Conservation (phyloP, 2,113 vertebrate genomes). For the Ascaphus truei region DNA sequence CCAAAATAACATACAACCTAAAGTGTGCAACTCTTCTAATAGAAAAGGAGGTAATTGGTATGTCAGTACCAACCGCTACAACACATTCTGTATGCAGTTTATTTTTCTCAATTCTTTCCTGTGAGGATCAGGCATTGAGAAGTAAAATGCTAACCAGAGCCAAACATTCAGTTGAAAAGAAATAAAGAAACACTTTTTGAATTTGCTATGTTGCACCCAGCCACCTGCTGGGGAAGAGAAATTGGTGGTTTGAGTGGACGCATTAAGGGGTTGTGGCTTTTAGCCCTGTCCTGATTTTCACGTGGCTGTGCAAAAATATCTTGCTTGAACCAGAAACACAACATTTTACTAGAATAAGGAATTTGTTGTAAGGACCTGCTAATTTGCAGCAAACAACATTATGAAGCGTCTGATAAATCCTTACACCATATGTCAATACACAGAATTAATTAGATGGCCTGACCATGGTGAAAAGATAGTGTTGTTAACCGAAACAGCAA, state of each 20-base stretch:
- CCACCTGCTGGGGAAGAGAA: constrained; percentile 38
- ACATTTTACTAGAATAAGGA: constrained; percentile 22
- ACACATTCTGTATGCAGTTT: constrained; percentile 10
- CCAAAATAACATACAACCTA: constrained; percentile 14
- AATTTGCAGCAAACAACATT: constrained; percentile 29
- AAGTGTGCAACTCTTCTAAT: neutral
- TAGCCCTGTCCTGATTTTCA: constrained; percentile 33
- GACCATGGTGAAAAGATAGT: neutral
- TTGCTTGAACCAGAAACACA: constrained; percentile 13
- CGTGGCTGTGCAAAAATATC: constrained; percentile 20
- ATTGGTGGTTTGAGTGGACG: constrained; percentile 25
- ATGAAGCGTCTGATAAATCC: neutral
- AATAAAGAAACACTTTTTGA: constrained; percentile 36
- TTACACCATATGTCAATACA: constrained; percentile 16
- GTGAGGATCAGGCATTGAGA: constrained; percentile 32
- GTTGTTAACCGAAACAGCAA: constrained; percentile 4
- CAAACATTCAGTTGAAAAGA: constrained; percentile 35
- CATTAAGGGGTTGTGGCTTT: constrained; percentile 35
- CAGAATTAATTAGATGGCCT: constrained; percentile 23
- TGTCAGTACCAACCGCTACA: constrained; percentile 16
- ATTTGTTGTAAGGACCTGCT: constrained; percentile 16
- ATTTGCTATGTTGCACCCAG: constrained; percentile 38
- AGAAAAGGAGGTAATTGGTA: constrained; percentile 9
- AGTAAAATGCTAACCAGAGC: constrained; percentile 37
- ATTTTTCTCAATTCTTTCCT: constrained; percentile 14